These are phyloP conservation scores for Drosophila acutilabella DNA, from an alignment of 2,888 invertebrate genomes.

Conservation along the genomic window DNA sequence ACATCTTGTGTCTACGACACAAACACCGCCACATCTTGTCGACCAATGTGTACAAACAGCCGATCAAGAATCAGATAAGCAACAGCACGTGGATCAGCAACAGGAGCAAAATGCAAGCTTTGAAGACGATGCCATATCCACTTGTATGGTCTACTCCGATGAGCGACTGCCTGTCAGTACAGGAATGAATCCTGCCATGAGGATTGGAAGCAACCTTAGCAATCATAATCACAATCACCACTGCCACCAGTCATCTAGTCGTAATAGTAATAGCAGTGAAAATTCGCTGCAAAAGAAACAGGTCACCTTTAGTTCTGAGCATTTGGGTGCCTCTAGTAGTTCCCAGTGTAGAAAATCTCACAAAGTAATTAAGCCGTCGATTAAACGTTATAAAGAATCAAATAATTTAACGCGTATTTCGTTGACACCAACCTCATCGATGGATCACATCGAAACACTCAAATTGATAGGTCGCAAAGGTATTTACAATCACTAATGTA, in stretches of 20 bases:
- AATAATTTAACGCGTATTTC: constrained; percentile 14
- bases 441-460: constrained; percentile 52
- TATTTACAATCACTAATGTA: constrained; percentile 14
- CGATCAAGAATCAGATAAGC: constrained; percentile 27
- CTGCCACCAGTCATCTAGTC: constrained; percentile 72
- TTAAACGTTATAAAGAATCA: constrained; percentile 43
- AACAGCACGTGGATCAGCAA: background rate
- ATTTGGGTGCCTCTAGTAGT: constrained; percentile 41
- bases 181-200: constrained; percentile 10
- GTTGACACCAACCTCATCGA: constrained; percentile 36
- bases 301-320: constrained; percentile 65
- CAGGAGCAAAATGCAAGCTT: constrained; percentile 7
- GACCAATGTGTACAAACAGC: constrained; percentile 69
- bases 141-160: constrained; percentile 27
- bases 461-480: constrained; percentile 54
- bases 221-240: constrained; percentile 44
- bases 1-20: constrained; percentile 69
- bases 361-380: constrained; percentile 53
- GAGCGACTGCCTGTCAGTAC: constrained; percentile 1
- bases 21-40: constrained; percentile 58
- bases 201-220: constrained; percentile 6
- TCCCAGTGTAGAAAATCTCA: constrained; percentile 4
- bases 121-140: constrained; percentile 36
- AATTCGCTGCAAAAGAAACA: constrained; percentile 59
- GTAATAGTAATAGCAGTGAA: constrained; percentile 61